Evolutionary conservation across 2,888 invertebrate species (phyloP).

Genomic region (Rapana venosa): DNA sequence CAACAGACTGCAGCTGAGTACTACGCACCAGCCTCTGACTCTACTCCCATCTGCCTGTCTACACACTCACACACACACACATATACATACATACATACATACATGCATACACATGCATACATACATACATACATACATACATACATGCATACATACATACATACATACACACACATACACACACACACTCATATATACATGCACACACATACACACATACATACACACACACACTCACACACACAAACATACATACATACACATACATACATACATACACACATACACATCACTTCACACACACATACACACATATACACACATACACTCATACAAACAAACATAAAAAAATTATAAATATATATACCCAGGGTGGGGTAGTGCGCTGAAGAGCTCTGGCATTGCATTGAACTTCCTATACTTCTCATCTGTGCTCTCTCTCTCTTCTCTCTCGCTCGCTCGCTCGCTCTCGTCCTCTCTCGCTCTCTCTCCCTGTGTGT

Average conservation of each 20-base stretch:
- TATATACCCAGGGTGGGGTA: neutral
- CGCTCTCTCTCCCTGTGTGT: neutral
- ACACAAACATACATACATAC: neutral
- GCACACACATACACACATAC: neutral
- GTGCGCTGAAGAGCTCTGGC: neutral
- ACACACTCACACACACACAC: neutral
- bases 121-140: neutral
- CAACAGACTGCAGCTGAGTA: too few species aligned
- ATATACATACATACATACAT: neutral
- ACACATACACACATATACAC: neutral
- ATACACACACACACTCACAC: neutral
- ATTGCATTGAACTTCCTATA: too few species aligned
- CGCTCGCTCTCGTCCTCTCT: too few species aligned
- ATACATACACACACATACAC: conserved; percentile 2
- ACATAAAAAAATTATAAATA: conserved; percentile 10
- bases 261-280: neutral
- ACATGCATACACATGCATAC: neutral
- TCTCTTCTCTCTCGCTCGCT: too few species aligned
- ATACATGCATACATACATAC: neutral
- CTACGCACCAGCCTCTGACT: too few species aligned
- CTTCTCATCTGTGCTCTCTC: too few species aligned
- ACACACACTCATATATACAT: conserved; percentile 21
- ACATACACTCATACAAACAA: conserved; percentile 1
- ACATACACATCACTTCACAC: neutral
- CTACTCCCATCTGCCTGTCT: too few species aligned